phyloP scores from a whole-genome alignment of 37 sponge, comb jelly and placozoan genomes.

The Eunapius fragilis region DNA sequence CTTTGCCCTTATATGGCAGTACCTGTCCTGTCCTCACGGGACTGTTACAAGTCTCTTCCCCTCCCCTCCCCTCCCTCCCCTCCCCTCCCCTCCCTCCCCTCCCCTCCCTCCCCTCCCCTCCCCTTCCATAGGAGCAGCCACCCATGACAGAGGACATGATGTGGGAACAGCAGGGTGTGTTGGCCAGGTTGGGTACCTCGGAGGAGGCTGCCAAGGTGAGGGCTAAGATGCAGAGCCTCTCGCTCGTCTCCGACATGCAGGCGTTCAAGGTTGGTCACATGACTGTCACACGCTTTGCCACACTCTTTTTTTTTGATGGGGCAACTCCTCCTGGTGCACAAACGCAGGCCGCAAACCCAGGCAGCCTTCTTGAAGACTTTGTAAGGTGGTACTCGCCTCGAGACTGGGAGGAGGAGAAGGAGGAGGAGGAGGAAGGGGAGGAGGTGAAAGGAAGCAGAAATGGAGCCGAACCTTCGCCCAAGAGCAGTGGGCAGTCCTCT shows the following conservation, averaged over 20 bases:
- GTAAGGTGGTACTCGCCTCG: constrained; percentile 99
- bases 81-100: not conserved
- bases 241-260: constrained; percentile 98
- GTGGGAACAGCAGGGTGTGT: constrained; percentile 79
- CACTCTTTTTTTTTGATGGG: no score
- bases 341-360: constrained; percentile 95
- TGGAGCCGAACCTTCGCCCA: not conserved
- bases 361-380: constrained; percentile 94
- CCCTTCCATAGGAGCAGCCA: constrained; percentile 75
- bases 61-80: not conserved
- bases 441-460: not conserved
- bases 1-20: no score
- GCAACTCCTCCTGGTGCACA: not conserved
- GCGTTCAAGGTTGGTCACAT: constrained; percentile 86
- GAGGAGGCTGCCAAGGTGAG: constrained; percentile 86
- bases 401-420: constrained; percentile 85
- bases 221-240: constrained; percentile 91
- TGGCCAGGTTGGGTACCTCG: constrained; percentile 87
- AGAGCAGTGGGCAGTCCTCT: not conserved
- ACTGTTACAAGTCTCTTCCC: not conserved
- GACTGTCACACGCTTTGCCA: not conserved
- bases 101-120: not conserved
- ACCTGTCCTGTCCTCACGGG: no score
- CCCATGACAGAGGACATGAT: constrained; percentile 96
- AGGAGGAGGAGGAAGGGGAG: not conserved